Base-by-base conservation (phyloP, 2,797 vertebrate species). In the Monodelphis domestica region DNA sequence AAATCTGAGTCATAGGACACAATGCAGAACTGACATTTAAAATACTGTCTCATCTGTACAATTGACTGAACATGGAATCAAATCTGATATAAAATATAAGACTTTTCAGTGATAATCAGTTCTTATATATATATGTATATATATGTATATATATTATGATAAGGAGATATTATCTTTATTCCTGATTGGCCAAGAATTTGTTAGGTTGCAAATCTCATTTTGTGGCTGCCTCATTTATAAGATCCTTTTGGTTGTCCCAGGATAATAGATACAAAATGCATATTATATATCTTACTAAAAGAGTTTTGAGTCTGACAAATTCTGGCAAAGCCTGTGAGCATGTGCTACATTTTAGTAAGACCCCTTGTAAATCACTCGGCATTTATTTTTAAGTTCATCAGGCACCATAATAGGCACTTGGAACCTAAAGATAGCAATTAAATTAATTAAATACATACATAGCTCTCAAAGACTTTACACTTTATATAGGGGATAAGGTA, bases 1-100 rank as follows among this genome's bases (percentile, higher is more conserved):
- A 30, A 92, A 95, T 17, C n/a, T 91, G 45, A 90, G 88, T 84
- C 33, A 54, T 30, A 91, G 54, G 90, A 84, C 45, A 89, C 14
- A 55, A 12, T 33, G 28, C 38, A 95, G 38, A 38, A 91, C 0
- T 50, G 38, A 53, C 54, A 53, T n/a, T 54, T 45, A 56, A 57
- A 54, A 88, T 52, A 29, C 54, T 59, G n/a, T 54, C 51, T 38
- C 88, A 87, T 87, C 54, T 95, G 89, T 5, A 53, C 63, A 94
- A 50, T 70, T 91, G 29, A 11, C 54, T 63, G 29, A 88, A 30
- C 11, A 70, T 11, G 0, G 45, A 33, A 87, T 92, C 52, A 30
- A 56, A 92, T 53, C 59, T 21, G 45, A 28, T 53, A 28, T 89
- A 87, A 87, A 87, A 51, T 51, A 17, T 9, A 63, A n/a, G 14